Conservation (phyloP, 2,113 vertebrate species). For the Panthera tigris region DNA sequence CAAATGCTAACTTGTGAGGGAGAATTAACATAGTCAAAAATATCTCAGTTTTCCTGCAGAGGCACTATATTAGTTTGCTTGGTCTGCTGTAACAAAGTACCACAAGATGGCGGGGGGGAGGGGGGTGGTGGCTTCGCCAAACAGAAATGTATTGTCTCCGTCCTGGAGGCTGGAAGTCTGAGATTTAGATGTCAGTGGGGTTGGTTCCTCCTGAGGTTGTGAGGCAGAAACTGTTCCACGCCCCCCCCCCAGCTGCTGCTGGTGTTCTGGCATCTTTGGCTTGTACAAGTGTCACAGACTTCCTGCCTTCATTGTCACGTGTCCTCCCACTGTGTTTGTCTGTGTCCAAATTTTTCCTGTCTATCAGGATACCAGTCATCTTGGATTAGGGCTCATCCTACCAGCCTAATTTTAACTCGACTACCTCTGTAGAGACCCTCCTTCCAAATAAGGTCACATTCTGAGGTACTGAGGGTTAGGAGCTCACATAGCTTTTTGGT, state of each 20-base stretch:
- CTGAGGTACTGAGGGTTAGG: neutral
- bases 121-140: no score
- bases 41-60: neutral
- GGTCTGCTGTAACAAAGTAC: neutral
- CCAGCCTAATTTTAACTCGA: neutral
- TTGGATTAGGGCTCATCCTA: neutral
- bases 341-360: neutral
- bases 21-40: neutral
- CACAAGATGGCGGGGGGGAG: no score
- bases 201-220: neutral
- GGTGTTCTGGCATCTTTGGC: neutral
- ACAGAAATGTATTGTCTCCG: no score
- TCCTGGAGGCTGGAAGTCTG: neutral
- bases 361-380: neutral
- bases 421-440: neutral
- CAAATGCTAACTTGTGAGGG: neutral
- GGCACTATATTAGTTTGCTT: neutral
- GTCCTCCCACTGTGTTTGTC: neutral
- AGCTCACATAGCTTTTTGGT: neutral
- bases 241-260: neutral
- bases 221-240: no score
- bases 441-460: neutral
- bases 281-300: neutral
- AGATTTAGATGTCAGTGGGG: neutral
- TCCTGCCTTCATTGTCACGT: neutral